Conservation (phyloP, 2,113 vertebrate genomes). For the Zapus hudsonius region DNA sequence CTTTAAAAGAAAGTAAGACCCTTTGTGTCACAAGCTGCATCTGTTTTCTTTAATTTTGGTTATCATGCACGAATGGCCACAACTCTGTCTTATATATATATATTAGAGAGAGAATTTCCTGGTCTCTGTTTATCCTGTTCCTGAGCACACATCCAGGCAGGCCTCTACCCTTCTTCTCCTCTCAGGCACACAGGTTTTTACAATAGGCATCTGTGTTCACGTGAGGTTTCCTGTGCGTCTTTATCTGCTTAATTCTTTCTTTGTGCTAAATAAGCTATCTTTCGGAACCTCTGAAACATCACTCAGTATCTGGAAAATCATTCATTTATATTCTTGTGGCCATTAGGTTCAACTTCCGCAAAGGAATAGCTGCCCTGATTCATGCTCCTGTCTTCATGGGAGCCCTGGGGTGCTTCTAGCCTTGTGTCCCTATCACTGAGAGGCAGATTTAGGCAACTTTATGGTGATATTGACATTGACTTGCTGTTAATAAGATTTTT, state of each 20-base stretch:
- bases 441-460: neutral
- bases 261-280: neutral
- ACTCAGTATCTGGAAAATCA: neutral
- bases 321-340: neutral
- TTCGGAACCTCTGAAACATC: neutral
- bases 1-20: constrained; percentile 1
- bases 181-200: neutral
- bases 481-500: neutral
- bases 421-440: neutral
- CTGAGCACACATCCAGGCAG: neutral
- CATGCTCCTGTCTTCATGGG: neutral
- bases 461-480: neutral
- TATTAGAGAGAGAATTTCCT: neutral
- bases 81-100: neutral
- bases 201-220: neutral
- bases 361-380: neutral
- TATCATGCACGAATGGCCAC: neutral
- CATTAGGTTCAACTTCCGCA: neutral
- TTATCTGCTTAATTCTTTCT: neutral
- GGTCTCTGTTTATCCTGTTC: neutral
- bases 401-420: neutral
- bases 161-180: neutral
- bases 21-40: neutral
- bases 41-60: neutral
- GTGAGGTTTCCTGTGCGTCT: neutral